phyloP scores from a whole-genome alignment of 2,113 vertebrate species.

The Meriones unguiculatus region DNA sequence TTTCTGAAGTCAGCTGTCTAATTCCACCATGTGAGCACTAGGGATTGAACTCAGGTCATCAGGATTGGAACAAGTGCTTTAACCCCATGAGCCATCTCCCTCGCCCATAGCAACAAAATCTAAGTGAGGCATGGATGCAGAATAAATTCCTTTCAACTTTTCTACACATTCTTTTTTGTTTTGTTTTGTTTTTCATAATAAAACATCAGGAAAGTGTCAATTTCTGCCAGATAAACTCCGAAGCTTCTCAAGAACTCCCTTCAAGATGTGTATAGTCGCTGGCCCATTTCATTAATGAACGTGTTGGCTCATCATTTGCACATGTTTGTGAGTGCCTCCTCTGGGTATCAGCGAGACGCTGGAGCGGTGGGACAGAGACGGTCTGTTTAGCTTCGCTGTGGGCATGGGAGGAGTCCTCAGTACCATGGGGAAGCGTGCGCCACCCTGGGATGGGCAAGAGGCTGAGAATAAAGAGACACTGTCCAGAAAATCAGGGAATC shows the following conservation, averaged over 20 bases:
- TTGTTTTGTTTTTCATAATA: not conserved
- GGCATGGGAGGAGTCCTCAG: not conserved
- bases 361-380: not conserved
- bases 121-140: not conserved
- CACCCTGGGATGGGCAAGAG: not conserved
- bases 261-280: not conserved
- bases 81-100: not conserved
- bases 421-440: not conserved
- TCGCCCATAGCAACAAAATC: not conserved
- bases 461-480: not conserved
- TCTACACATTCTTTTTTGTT: not conserved
- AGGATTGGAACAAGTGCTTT: not conserved
- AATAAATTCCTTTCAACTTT: slow-evolving; percentile 10
- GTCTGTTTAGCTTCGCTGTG: not conserved
- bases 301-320: not conserved
- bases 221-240: not conserved
- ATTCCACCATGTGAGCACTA: not conserved
- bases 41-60: not conserved
- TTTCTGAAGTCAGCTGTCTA: not conserved
- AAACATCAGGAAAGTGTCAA: not conserved
- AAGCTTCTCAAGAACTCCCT: not conserved
- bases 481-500: not conserved
- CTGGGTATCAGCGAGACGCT: not conserved
- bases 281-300: not conserved
- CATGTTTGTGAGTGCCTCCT: not conserved